Base-by-base conservation (phyloP, 2,888 invertebrate species). In the Silvanus unidentatus region DNA sequence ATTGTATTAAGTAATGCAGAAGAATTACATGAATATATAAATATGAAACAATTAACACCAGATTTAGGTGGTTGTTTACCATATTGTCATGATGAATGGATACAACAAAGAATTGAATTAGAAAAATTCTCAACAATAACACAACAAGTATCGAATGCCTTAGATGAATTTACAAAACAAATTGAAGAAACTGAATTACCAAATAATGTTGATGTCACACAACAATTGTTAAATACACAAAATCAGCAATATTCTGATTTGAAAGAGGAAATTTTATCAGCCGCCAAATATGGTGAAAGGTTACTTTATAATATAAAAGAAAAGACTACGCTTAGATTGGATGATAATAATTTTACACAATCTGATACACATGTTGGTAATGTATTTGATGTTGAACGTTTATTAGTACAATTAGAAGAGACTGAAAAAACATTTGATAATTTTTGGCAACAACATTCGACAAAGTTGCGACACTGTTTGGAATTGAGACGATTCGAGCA, bases 61-160 rank as follows among this genome's bases (percentile, higher is more conserved):
- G 96, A 96, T 68, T 79, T 98, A 49, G 93, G 92, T 2, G 97
- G 97, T 1, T 80, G 82, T 50, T 75, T 97, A 53, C 82, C 86
- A 49, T 97, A 95, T 74, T 88, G 90, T 60, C 93, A 97, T 71
- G 82, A 90, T 44, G 92, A 94, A 65, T 98, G 97, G 97, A 94
- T 97, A 66, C 89, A 95, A 64, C 94, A 97, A 71, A 80, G 97
- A 76, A 88, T 93, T 72, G 96, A 97, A 72, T 79, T 97, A 65
- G 97, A 97, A 73, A 91, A 93, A 69, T 96, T 97, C 76, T 94
- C 94, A 35, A 82, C 84, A 39, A 81, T 93, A 67, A 94, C 94
- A 55, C 88, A 90, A 66, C 87, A 91, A 65, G 91, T 96, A 45
- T 93, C 95, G 13, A 78, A 82, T 52, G 85, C 88, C 57, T 74